Base-by-base conservation (phyloP, 1,140 invertebrate genomes). In the Lasaia peninsularis region DNA sequence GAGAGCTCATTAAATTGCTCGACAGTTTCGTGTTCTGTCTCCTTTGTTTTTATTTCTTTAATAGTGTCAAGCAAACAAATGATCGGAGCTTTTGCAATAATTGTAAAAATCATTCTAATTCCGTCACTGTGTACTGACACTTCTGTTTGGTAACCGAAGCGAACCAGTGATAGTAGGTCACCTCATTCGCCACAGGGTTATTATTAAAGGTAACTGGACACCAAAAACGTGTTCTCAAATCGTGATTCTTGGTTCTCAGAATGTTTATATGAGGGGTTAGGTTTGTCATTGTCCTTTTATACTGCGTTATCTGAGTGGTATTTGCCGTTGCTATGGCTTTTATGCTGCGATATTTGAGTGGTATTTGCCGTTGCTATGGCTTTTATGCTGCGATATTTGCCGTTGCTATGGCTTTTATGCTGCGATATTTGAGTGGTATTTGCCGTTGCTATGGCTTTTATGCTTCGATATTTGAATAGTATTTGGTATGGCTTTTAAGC, bases 121-220 rank as follows among this genome's bases (percentile, higher is more conserved):
- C 40, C 9, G 40, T 48, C 40, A 21, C 18, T 48, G 12, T 2
- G 10, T 21, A 11, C 18, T 48, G 40, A 21, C 40, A 48, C 40
- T 11, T 21, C 18, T 20, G 40, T 48, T 44, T 48, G 20, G 40
- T 48, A 48, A 11, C 20, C 40, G 20, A 20, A 48, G 40, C 16
- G 14, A 48, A 48, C 40, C 40, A 48, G 40, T 48, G 40, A 28
- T 32, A 51, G 50, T 73, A 76, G 78, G 76, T 79, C 69, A 78
- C 69, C 75, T 65, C 63, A 54, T 72, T 75, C 58, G 55, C 50
- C 16, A 58, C 60, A 64, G 56, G 58, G 69, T 69, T 71, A 69
- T 74, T 73, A 73, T 63, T 70, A 71, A 72, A 72, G 66, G 73
- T 73, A 74, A 80, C 68, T 62, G 65, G 62, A 75, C 65, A 71